Conservation (phyloP, 1,140 invertebrate species). For the Drosophila sturtevanti region DNA sequence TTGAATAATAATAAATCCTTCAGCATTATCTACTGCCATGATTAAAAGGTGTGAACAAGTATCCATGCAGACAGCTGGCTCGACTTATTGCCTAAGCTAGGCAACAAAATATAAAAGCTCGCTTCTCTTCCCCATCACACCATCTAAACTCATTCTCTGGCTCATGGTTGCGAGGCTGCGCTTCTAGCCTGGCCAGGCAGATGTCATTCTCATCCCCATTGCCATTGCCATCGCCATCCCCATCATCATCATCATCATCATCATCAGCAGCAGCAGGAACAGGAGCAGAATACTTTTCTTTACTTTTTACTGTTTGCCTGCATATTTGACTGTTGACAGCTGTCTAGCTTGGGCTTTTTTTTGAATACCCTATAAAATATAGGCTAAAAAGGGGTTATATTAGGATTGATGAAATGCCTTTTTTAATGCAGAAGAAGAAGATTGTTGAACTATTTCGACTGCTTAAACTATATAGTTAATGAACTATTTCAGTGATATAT, state of each 20-base stretch:
- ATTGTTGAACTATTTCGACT: too few relatives aligned
- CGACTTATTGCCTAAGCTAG: constrained; percentile 17
- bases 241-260: constrained; percentile 6
- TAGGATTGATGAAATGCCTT: too few relatives aligned
- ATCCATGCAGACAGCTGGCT: constrained; percentile 7
- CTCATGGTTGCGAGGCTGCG: background rate
- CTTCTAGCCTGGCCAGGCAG: constrained; percentile 22
- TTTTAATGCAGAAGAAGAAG: background rate
- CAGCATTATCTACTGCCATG: constrained; percentile 12
- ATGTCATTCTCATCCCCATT: constrained; percentile 29
- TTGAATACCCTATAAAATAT: background rate
- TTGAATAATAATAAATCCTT: constrained; percentile 63
- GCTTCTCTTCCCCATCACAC: background rate
- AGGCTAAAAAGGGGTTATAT: background rate
- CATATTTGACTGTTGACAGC: constrained; percentile 75
- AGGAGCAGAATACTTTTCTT: constrained; percentile 3
- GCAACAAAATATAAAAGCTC: background rate
- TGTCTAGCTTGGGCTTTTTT: constrained; percentile 38
- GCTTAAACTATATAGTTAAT: too few relatives aligned
- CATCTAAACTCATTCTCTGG: background rate
- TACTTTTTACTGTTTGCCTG: constrained; percentile 32
- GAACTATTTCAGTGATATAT: too few relatives aligned
- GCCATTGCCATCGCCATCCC: constrained; percentile 6
- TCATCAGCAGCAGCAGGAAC: constrained; percentile 1
- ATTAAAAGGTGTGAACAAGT: constrained; percentile 45